These are phyloP conservation scores for Bugula neritina DNA, from an alignment of 2,888 invertebrate genomes.

Conservation along the genomic window DNA sequence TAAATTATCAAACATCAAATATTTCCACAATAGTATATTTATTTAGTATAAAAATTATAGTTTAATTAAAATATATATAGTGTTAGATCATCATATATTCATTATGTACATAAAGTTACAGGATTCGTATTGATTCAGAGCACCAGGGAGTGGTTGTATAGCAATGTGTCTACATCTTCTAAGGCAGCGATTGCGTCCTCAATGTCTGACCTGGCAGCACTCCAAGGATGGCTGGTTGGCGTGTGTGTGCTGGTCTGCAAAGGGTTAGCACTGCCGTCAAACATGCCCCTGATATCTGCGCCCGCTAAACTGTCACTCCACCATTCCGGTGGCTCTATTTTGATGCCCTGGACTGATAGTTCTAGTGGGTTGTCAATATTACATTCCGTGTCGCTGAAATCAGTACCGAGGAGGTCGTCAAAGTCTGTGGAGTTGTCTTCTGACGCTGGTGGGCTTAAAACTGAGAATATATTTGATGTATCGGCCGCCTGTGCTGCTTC, in stretches of 20 bases:
- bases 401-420: constrained; percentile 43
- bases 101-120: no score
- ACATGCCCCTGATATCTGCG: background rate
- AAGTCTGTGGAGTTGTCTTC: constrained; percentile 46
- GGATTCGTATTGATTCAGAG: no score
- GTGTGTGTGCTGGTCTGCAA: background rate
- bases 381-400: constrained; percentile 32
- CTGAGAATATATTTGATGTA: constrained; percentile 32
- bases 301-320: constrained; percentile 41
- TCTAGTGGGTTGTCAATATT: constrained; percentile 38
- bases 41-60: no score
- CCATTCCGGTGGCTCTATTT: constrained; percentile 49
- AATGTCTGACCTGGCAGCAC: constrained; percentile 34
- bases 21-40: no score
- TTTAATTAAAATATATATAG: no score
- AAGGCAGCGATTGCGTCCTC: constrained; percentile 44
- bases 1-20: no score
- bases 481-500: constrained; percentile 42
- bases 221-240: constrained; percentile 41
- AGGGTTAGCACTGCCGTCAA: background rate
- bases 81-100: no score
- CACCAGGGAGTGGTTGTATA: background rate
- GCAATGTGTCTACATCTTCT: constrained; percentile 37
- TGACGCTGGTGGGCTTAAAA: constrained; percentile 47
- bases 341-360: constrained; percentile 47